These are phyloP conservation scores for Oscarella lobularis DNA, from an alignment of 37 sponge, comb jelly and placozoan species.

Conservation along the genomic window DNA sequence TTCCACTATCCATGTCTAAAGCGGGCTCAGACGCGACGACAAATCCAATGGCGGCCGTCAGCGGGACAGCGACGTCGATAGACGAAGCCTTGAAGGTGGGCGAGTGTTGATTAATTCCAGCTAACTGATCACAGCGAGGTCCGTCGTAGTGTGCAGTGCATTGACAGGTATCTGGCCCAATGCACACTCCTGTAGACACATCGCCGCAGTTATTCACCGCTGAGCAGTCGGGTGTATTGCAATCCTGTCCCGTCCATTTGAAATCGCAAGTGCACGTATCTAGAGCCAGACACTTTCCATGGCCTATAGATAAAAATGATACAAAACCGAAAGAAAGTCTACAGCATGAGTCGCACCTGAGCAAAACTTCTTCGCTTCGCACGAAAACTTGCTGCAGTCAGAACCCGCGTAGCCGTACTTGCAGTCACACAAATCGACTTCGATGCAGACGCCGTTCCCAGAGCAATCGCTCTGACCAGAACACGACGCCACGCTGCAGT, in stretches of 20 bases:
- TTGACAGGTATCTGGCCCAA: not conserved
- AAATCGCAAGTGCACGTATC: not conserved
- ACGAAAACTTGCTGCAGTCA: not conserved
- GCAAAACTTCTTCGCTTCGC: not conserved
- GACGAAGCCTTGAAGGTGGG: not conserved
- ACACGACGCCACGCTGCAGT: not conserved
- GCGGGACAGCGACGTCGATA: not conserved
- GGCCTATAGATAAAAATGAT: no score
- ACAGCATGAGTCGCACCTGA: no score
- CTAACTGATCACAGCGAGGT: not conserved
- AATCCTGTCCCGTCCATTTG: not conserved
- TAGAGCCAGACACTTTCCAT: not conserved
- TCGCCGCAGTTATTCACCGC: not conserved
- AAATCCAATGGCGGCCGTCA: not conserved
- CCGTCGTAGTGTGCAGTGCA: not conserved
- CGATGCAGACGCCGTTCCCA: not conserved
- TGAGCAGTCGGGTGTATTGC: not conserved
- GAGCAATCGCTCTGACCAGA: not conserved
- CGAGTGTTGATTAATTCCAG: not conserved
- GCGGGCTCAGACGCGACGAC: not conserved
- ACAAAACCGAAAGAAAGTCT: no score
- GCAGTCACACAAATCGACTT: not conserved
- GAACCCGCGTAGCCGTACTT: not conserved
- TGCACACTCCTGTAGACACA: not conserved
- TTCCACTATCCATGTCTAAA: not conserved